Percentiles rank a stretch among this genome's conserved stretches.
These are phyloP conservation scores for Esox lucius DNA, from an alignment of 2,797 vertebrate genomes.

Conservation along the genomic window DNA sequence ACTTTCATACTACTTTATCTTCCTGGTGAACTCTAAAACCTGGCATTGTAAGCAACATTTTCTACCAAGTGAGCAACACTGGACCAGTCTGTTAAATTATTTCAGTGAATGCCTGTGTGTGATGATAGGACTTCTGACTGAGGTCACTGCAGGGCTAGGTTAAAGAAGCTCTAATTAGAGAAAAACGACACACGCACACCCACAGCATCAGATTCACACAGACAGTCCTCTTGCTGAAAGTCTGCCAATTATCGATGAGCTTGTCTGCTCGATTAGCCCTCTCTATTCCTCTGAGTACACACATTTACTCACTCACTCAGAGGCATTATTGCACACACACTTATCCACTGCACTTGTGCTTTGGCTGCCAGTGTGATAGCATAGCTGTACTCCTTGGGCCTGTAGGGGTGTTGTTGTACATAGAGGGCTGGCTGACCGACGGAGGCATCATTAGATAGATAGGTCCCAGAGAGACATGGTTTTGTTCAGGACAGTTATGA, in stretches of 20 bases:
- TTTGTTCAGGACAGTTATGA: background rate
- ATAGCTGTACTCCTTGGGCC: background rate
- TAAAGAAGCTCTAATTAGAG: too few relatives aligned
- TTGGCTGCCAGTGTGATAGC: background rate
- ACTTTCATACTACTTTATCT: too few relatives aligned
- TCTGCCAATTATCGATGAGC: constrained; percentile 18
- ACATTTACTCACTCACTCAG: too few relatives aligned
- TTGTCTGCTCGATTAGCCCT: constrained; percentile 12
- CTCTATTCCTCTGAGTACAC: background rate
- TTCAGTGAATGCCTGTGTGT: too few relatives aligned
- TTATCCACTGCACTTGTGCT: background rate
- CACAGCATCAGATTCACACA: background rate
- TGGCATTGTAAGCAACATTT: too few relatives aligned
- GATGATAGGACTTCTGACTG: too few relatives aligned
- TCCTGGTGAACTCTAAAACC: too few relatives aligned
- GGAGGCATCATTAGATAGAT: background rate
- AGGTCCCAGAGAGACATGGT: background rate
- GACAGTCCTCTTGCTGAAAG: background rate
- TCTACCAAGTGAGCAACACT: too few relatives aligned
- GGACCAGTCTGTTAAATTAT: too few relatives aligned
- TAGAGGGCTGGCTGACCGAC: background rate
- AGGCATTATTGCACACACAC: too few relatives aligned
- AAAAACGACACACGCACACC: too few relatives aligned
- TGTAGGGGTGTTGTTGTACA: background rate
- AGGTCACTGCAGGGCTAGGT: too few relatives aligned